phyloP scores from a whole-genome alignment of 2,888 invertebrate species.

The Aspidapion aeneum region DNA sequence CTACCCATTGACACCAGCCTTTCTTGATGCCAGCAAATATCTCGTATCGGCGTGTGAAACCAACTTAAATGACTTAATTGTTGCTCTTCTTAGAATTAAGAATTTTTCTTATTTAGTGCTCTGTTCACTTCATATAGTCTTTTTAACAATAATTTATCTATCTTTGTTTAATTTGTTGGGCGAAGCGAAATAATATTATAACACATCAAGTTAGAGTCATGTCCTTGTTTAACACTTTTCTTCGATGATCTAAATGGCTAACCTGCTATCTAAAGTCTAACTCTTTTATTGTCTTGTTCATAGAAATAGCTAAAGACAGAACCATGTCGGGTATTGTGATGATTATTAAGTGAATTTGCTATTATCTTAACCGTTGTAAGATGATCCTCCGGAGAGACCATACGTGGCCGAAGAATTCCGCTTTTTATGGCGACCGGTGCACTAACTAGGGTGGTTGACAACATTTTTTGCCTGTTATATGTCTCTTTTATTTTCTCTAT shows the following conservation, averaged over 20 bases:
- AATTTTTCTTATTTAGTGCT: not conserved
- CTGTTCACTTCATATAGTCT: not conserved
- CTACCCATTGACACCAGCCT: not conserved
- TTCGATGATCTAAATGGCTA: not conserved
- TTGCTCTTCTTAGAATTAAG: not conserved
- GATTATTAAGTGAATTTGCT: not conserved
- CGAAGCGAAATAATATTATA: not conserved
- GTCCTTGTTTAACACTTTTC: too few species aligned
- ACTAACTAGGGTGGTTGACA: not conserved
- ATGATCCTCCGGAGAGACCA: not conserved
- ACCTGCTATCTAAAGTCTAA: not conserved
- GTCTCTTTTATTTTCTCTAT: not conserved
- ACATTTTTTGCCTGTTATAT: not conserved
- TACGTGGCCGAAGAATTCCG: not conserved
- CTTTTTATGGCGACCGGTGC: not conserved
- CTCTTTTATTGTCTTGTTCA: not conserved
- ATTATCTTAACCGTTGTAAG: not conserved
- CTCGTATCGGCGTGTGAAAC: not conserved
- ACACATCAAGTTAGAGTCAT: too few species aligned
- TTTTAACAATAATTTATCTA: not conserved
- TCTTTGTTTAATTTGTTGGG: not conserved
- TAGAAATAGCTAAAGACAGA: not conserved
- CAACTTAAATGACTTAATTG: not conserved
- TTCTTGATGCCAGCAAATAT: not conserved
- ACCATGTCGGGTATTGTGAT: not conserved